Evolutionary conservation across 2,797 vertebrate species (phyloP).

Genomic region (Squalus acanthias): DNA sequence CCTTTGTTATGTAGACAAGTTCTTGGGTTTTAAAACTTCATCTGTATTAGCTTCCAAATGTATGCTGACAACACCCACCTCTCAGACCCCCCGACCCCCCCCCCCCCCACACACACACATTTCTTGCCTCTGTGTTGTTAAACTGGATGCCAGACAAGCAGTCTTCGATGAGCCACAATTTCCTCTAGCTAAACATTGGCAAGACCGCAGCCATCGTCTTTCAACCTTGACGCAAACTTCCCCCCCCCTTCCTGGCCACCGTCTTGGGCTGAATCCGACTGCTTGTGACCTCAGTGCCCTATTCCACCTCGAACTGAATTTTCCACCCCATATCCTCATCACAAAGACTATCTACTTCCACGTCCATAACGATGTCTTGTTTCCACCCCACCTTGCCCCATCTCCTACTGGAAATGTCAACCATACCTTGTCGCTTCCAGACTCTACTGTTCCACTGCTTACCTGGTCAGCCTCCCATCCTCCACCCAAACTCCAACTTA

Average conservation of each 20-base stretch:
- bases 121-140: not conserved
- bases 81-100: not conserved
- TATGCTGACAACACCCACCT: not conserved
- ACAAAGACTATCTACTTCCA: not conserved
- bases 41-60: too few species aligned
- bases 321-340: not conserved
- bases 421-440: too few species aligned
- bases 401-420: not conserved
- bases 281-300: not conserved
- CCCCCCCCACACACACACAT: too few species aligned
- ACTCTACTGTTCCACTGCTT: too few species aligned
- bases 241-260: too few species aligned
- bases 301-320: not conserved
- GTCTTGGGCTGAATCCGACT: not conserved
- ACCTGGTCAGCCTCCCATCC: too few species aligned
- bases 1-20: constrained; percentile 1
- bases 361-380: not conserved
- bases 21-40: not conserved
- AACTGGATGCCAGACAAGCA: not conserved
- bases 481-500: too few species aligned
- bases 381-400: not conserved
- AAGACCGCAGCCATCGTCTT: too few species aligned
- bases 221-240: too few species aligned
- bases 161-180: not conserved
- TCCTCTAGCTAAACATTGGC: not conserved